These are phyloP conservation scores for Schizopygopsis pylzovi DNA, from an alignment of 2,797 vertebrate species.

Conservation along the genomic window DNA sequence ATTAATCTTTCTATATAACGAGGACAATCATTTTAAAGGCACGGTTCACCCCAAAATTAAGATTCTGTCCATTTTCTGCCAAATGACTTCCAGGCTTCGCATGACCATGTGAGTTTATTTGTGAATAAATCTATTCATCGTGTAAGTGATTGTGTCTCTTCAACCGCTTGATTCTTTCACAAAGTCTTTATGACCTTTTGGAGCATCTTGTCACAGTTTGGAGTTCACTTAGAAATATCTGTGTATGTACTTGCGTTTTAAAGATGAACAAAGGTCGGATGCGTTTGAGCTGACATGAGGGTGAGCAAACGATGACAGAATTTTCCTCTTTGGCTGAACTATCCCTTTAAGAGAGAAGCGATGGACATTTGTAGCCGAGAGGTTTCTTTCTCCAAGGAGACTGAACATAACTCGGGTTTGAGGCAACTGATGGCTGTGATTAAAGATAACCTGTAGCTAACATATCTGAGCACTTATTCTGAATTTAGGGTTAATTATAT, in stretches of 20 bases:
- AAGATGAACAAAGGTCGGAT: background rate
- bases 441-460: background rate
- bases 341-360: background rate
- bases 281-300: background rate
- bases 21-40: background rate
- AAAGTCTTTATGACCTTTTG: background rate
- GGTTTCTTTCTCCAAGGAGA: background rate
- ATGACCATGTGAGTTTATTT: background rate
- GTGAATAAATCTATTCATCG: background rate
- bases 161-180: too few relatives aligned
- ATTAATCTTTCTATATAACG: background rate
- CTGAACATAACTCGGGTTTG: background rate
- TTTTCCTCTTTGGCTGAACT: background rate
- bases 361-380: too few relatives aligned
- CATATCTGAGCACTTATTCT: background rate
- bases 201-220: background rate
- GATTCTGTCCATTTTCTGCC: background rate
- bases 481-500: background rate
- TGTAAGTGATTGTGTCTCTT: background rate
- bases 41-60: background rate
- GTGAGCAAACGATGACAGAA: background rate
- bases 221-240: background rate
- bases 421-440: background rate
- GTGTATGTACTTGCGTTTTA: background rate
- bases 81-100: background rate